A percentile compares a stretch with the other conserved stretches of the same genome.
These are phyloP conservation scores for Melanotus villosus DNA, from an alignment of 2,888 invertebrate genomes.

Conservation along the genomic window DNA sequence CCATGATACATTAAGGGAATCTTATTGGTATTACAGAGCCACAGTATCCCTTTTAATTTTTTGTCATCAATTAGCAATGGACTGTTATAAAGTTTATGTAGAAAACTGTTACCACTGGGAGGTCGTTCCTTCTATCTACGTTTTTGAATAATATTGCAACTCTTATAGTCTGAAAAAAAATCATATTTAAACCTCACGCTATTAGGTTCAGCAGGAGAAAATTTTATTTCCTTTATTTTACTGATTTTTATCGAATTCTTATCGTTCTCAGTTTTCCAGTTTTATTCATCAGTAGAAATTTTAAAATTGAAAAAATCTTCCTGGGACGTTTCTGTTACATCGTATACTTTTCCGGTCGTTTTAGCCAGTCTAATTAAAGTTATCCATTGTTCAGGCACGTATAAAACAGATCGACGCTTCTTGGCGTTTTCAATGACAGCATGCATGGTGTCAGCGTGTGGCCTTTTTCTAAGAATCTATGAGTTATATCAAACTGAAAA, in stretches of 20 bases:
- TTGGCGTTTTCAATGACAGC: too few relatives aligned
- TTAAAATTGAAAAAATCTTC: background rate
- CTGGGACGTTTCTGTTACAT: constrained; percentile 2
- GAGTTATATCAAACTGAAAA: background rate
- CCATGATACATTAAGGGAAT: background rate
- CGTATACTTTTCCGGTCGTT: constrained; percentile 12
- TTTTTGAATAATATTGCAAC: background rate
- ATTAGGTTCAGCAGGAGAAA: background rate
- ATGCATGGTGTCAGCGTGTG: background rate
- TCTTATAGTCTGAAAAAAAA: background rate
- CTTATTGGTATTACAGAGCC: background rate
- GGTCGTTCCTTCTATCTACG: background rate
- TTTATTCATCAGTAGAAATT: background rate
- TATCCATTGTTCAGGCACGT: constrained; percentile 25
- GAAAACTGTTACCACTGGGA: background rate
- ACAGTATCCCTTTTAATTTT: background rate
- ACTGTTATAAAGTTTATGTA: background rate
- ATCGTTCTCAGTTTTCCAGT: background rate
- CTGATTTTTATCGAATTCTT: background rate
- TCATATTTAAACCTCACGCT: background rate
- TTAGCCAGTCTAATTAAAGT: constrained; percentile 20
- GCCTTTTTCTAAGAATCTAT: background rate
- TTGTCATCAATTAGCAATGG: background rate
- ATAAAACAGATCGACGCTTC: constrained; percentile 5
- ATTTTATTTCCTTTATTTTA: background rate